Conservation (phyloP, 1,140 invertebrate genomes). For the Samia ricini region DNA sequence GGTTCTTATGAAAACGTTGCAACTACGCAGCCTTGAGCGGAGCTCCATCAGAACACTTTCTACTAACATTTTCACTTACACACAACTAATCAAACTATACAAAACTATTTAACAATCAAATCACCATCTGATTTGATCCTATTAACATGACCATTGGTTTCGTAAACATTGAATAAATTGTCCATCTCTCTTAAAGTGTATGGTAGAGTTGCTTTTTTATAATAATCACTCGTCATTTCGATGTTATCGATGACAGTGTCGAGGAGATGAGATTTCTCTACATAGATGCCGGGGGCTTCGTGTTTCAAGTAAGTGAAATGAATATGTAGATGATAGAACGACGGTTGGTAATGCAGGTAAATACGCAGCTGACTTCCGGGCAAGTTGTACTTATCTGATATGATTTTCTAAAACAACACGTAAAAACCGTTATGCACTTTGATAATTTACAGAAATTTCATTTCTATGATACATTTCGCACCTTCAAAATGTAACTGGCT, state of each 20-base stretch:
- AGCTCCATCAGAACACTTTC: conserved; percentile 77
- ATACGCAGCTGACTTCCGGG: conserved; percentile 85
- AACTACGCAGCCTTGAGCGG: conserved; percentile 75
- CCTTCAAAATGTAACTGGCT: no score
- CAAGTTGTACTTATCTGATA: conserved; percentile 89
- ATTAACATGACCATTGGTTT: conserved; percentile 63
- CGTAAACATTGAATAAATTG: conserved; percentile 75
- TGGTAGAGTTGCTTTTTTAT: conserved; percentile 87
- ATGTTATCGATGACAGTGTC: conserved; percentile 95
- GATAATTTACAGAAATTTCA: no score
- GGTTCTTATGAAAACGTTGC: conserved; percentile 78
- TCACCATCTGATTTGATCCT: conserved; percentile 48
- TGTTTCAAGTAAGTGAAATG: conserved; percentile 93
- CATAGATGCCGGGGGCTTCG: conserved; percentile 88
- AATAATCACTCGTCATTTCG: conserved; percentile 89
- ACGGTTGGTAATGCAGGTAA: conserved; percentile 97
- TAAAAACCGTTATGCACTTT: conserved; percentile 6
- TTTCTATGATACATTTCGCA: no score
- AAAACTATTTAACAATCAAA: conserved; percentile 60
- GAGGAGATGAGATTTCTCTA: conserved; percentile 92
- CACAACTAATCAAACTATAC: conserved; percentile 17
- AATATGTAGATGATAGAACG: conserved; percentile 97
- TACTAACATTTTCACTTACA: conserved; percentile 61
- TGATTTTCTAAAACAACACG: conserved; percentile 80
- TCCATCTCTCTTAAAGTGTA: conserved; percentile 84